Evolutionary conservation across 2,113 vertebrate species (phyloP), one percentile per base, ranked within the genome.

Genomic region (Phocoena sinus): DNA sequence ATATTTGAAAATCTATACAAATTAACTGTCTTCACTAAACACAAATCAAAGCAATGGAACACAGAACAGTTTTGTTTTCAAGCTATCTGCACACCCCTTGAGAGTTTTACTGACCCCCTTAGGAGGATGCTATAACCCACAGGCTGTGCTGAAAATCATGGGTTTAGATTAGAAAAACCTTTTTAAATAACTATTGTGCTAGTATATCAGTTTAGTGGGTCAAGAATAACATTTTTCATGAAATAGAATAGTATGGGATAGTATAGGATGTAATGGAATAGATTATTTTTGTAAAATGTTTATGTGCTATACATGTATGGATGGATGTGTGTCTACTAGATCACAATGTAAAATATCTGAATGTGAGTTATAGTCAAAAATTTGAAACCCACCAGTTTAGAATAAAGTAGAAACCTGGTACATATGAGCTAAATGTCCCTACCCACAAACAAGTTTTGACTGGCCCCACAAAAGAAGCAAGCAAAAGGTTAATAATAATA

Each of bases 1-100:
- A 65, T 58, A 71, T 79, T 60, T 84, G 23, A 77, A 94, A 89
- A 65, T 50, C 15, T 85, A 93, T 95, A 76, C 88, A 92, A 82
- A 77, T 71, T 70, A 92, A 38, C 20, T 85, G 1, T 95, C 31
- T 90, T 92, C 58, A 77, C 53, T 77, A 79, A 82, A 95, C 84
- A 90, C 26, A 87, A 94, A 85, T 58, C 60, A 96, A 94, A 88
- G 62, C 4, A 73, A 53, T 76, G 21, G 21, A 65, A 89, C 2
- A 18, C 86, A 53, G 2, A 68, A 90, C 3, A 91, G 58, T 8
- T 89, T 41, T 85, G n/a, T 68, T 65, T 86, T 58, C 71, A 96
- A 92, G 68, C 25, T 60, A 65, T 71, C 41, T 68, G 9, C 26
- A 80, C 0, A 93, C 4, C 17, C 18, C 38, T 60, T 23, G 17